phyloP scores from a whole-genome alignment of 2,797 vertebrate species.

The Poecilia velifera region DNA sequence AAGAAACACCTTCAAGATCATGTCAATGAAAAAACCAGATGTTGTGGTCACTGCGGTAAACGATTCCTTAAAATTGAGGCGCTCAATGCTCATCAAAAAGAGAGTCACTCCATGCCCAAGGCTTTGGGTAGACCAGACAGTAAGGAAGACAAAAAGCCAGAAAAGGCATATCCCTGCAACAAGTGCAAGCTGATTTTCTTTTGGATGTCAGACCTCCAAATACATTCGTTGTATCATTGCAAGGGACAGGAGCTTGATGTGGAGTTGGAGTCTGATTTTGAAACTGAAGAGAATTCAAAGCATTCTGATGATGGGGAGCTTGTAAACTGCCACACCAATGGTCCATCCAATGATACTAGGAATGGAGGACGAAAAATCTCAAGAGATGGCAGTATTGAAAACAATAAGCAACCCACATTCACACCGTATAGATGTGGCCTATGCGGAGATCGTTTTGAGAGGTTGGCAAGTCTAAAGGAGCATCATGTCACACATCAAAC shows the following conservation, averaged over 20 bases:
- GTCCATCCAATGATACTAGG: constrained; percentile 49
- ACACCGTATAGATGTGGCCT: constrained; percentile 82
- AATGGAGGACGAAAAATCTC: constrained; percentile 45
- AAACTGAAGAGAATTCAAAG: constrained; percentile 53
- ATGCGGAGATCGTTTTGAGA: constrained; percentile 81
- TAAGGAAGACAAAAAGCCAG: constrained; percentile 68
- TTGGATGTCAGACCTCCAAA: constrained; percentile 85
- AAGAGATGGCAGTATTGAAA: constrained; percentile 25
- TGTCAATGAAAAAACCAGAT: constrained; percentile 77
- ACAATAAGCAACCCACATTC: constrained; percentile 42
- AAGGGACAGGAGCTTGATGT: constrained; percentile 61
- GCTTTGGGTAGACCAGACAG: constrained; percentile 55
- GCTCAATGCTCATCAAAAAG: constrained; percentile 78
- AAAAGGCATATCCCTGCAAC: constrained; percentile 81
- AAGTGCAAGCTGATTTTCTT: constrained; percentile 82
- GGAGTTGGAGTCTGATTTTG: constrained; percentile 49
- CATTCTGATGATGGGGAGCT: constrained; percentile 38
- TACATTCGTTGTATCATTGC: constrained; percentile 71
- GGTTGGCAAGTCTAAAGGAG: constrained; percentile 75
- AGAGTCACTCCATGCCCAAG: constrained; percentile 67
- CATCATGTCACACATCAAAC: constrained; percentile 82
- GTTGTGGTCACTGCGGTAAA: constrained; percentile 82
- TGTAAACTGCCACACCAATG: constrained; percentile 63
- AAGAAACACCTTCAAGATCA: constrained; percentile 80
- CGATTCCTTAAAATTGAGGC: constrained; percentile 80